Conservation (phyloP, 2,888 invertebrate species). For the Timandra comae region DNA sequence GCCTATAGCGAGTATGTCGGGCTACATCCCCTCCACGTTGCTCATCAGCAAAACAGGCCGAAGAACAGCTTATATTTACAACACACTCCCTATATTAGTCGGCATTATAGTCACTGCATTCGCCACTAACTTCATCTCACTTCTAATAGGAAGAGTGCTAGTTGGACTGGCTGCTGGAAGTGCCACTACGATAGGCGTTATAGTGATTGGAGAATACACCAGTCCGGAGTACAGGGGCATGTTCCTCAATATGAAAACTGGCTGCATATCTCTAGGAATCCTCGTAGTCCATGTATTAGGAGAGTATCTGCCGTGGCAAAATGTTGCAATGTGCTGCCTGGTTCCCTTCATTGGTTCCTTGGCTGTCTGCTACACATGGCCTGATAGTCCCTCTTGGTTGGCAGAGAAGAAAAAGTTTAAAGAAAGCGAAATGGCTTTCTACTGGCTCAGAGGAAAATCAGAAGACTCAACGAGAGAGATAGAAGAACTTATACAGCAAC, state of each 20-base stretch:
- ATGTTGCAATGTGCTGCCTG: conserved; percentile 23
- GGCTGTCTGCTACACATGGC: conserved; percentile 23
- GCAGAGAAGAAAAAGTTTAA: conserved; percentile 11
- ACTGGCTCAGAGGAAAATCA: conserved; percentile 64
- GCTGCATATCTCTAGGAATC: conserved; percentile 18
- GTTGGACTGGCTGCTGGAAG: conserved; percentile 61
- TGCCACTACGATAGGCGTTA: conserved; percentile 38
- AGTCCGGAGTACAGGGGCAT: conserved; percentile 26
- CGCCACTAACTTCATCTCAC: conserved; percentile 22
- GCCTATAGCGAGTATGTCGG: too few relatives aligned
- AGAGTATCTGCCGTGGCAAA: conserved; percentile 26
- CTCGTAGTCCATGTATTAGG: conserved; percentile 24
- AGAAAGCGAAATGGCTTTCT: conserved; percentile 33
- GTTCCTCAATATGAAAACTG: conserved; percentile 26
- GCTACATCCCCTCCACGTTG: background rate
- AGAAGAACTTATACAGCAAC: conserved; percentile 35
- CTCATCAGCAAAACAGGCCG: background rate
- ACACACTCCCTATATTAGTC: background rate
- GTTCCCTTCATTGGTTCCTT: conserved; percentile 16
- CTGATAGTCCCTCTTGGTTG: conserved; percentile 22
- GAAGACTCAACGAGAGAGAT: conserved; percentile 47
- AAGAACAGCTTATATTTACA: background rate
- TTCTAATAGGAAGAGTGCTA: conserved; percentile 32
- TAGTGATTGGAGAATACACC: conserved; percentile 29
- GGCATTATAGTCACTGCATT: background rate